A percentile compares a stretch with the other conserved stretches of the same genome.
These are phyloP conservation scores for Epizoanthus scotinus DNA, from an alignment of 92 coral and sea anemone genomes.

Conservation along the genomic window DNA sequence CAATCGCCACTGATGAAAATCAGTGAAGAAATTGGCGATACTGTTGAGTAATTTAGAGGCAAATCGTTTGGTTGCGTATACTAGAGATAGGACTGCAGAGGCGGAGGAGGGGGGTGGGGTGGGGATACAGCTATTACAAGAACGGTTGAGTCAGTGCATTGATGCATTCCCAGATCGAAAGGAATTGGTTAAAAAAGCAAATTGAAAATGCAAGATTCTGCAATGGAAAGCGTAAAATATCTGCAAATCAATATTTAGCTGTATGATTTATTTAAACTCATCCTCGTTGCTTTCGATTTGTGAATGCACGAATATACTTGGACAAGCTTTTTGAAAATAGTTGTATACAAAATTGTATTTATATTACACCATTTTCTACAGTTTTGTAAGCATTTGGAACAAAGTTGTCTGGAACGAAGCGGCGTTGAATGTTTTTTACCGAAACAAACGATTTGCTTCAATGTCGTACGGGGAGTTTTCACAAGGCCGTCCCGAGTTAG, in stretches of 20 bases:
- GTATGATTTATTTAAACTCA: too few relatives aligned
- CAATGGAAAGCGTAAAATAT: too few relatives aligned
- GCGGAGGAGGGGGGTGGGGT: background rate
- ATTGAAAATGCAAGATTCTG: too few relatives aligned
- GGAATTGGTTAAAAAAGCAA: too few relatives aligned
- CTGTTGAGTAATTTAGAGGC: background rate
- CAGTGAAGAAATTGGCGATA: constrained; percentile 24
- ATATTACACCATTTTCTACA: too few relatives aligned
- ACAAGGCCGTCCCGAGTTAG: background rate
- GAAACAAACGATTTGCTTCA: background rate
- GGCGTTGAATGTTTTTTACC: background rate
- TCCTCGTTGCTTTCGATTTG: too few relatives aligned
- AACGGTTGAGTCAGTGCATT: background rate
- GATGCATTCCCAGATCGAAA: too few relatives aligned
- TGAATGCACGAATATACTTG: too few relatives aligned
- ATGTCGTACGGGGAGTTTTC: background rate
- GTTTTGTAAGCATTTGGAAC: too few relatives aligned
- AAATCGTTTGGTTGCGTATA: background rate
- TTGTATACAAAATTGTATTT: too few relatives aligned
- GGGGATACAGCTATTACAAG: background rate
- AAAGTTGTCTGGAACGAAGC: background rate
- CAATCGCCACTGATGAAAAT: constrained; percentile 29
- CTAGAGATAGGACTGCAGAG: background rate
- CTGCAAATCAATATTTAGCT: too few relatives aligned
- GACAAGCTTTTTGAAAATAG: too few relatives aligned